Percentiles rank a stretch among this genome's conserved stretches.
Evolutionary conservation across 1,140 invertebrate species (phyloP).

Genomic region (Microplitis mediator): DNA sequence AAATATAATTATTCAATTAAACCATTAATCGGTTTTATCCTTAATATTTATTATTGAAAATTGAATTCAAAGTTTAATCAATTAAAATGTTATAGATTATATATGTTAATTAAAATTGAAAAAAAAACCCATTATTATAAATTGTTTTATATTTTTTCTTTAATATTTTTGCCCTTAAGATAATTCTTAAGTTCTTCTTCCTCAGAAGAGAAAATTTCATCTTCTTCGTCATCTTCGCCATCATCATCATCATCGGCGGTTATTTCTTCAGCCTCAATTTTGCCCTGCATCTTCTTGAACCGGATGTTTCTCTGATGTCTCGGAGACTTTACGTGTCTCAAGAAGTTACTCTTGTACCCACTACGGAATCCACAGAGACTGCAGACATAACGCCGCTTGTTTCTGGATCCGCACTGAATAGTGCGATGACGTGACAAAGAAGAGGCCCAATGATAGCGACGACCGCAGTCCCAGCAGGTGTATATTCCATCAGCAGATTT

Average conservation of each 20-base stretch:
- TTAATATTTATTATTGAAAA: too few relatives aligned
- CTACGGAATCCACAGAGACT: constrained; percentile 20
- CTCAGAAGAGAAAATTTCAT: neutral
- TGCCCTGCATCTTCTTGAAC: neutral
- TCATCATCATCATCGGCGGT: neutral
- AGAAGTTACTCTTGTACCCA: constrained; percentile 29
- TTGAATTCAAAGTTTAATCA: too few relatives aligned
- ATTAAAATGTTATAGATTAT: too few relatives aligned
- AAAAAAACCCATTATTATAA: too few relatives aligned
- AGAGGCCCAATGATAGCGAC: constrained; percentile 43
- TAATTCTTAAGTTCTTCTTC: too few relatives aligned
- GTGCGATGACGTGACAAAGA: constrained; percentile 49
- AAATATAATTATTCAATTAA: too few relatives aligned
- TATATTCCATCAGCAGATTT: constrained; percentile 17
- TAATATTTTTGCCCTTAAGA: too few relatives aligned
- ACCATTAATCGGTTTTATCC: too few relatives aligned
- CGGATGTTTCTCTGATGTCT: constrained; percentile 11
- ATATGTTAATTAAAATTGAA: too few relatives aligned
- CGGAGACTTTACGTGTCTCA: constrained; percentile 29
- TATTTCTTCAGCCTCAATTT: neutral
- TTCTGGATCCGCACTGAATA: constrained; percentile 46
- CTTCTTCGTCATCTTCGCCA: neutral
- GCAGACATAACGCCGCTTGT: constrained; percentile 35
- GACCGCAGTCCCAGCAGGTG: constrained; percentile 39
- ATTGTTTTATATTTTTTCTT: too few relatives aligned